Conservation (phyloP, 2,113 vertebrate species). For the Aviceda subcristata region DNA sequence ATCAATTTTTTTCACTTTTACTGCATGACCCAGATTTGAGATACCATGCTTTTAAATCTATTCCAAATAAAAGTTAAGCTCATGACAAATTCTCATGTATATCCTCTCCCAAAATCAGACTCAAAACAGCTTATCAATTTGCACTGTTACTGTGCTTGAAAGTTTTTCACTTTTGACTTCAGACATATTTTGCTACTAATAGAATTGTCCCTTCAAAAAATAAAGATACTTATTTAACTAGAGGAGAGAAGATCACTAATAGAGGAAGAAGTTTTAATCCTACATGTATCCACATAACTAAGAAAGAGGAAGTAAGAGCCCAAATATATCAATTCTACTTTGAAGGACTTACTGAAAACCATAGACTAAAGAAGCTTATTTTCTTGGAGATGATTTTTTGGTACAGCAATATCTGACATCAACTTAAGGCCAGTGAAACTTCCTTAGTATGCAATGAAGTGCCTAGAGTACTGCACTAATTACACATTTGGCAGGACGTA, state of each 20-base stretch:
- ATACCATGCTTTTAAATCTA: background rate
- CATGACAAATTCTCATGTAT: background rate
- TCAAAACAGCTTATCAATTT: background rate
- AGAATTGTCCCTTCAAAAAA: background rate
- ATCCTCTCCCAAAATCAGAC: background rate
- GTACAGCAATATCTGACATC: conserved; percentile 29
- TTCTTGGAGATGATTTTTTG: conserved; percentile 15
- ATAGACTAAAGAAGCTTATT: conserved; percentile 56
- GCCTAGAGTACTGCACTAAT: background rate
- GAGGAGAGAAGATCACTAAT: background rate
- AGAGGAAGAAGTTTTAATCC: conserved; percentile 21
- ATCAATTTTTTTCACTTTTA: background rate
- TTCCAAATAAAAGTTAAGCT: background rate
- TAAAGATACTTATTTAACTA: background rate
- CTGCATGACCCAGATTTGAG: background rate
- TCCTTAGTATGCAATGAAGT: conserved; percentile 2
- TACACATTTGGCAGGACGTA: background rate
- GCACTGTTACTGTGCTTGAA: background rate
- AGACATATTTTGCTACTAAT: background rate
- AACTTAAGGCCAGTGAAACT: background rate
- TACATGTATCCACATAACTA: background rate
- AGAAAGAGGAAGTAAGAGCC: conserved; percentile 12
- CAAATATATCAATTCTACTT: conserved; percentile 66
- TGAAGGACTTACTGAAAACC: conserved; percentile 49
- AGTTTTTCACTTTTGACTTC: background rate